These are phyloP conservation scores for Pardalotus punctatus DNA, from an alignment of 2,113 vertebrate genomes.

Conservation along the genomic window DNA sequence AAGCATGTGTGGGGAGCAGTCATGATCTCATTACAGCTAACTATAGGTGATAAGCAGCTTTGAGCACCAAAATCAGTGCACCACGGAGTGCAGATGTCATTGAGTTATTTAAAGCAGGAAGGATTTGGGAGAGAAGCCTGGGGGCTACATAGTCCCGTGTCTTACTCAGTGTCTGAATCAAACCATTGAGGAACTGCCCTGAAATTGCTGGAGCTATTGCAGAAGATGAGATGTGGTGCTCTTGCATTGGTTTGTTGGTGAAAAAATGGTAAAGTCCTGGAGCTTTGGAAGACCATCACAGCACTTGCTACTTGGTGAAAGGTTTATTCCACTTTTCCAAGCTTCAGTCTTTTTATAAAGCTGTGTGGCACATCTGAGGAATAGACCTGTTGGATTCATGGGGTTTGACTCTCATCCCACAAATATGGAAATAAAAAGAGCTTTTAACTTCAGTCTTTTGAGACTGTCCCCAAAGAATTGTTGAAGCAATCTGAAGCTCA, in stretches of 20 bases:
- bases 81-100: constrained; percentile 21
- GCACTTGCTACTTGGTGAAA: background rate
- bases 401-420: background rate
- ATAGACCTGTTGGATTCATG: background rate
- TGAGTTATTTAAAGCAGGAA: constrained; percentile 58
- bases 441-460: background rate
- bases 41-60: constrained; percentile 47
- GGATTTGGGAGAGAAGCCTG: constrained; percentile 30
- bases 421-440: background rate
- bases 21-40: constrained; percentile 58
- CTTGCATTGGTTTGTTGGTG: background rate
- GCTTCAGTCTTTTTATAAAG: background rate
- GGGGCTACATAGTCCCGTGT: background rate
- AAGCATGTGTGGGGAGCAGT: constrained; percentile 26
- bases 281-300: background rate
- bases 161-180: background rate
- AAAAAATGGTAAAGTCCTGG: background rate
- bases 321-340: background rate
- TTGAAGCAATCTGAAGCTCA: background rate
- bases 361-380: background rate
- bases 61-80: constrained; percentile 26
- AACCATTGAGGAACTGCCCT: background rate
- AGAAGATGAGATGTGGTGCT: background rate
- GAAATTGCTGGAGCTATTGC: background rate
- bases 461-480: background rate